Conservation (phyloP, 2,113 vertebrate genomes). For the Opisthocomus hoazin region DNA sequence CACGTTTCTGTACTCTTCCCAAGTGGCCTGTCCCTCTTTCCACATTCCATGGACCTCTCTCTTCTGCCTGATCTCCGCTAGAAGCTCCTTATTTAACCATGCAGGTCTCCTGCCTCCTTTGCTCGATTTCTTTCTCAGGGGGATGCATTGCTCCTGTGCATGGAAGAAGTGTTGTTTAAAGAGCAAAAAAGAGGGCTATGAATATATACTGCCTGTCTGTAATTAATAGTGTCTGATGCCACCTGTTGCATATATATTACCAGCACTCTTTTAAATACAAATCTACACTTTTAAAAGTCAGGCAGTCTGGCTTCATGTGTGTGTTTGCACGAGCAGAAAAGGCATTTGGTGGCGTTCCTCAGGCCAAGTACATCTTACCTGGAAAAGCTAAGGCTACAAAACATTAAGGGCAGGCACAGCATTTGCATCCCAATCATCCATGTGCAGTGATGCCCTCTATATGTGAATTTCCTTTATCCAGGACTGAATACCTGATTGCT, state of each 20-base stretch:
- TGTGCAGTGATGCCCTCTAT: not conserved
- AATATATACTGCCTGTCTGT: not conserved
- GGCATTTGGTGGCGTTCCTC: not conserved
- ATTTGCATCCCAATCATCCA: not conserved
- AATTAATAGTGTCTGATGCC: not conserved
- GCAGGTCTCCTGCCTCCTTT: too few species aligned
- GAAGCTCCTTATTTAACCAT: too few species aligned
- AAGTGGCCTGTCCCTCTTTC: too few species aligned
- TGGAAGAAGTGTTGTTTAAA: too few species aligned
- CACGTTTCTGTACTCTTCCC: too few species aligned
- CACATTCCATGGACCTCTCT: too few species aligned
- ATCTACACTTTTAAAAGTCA: not conserved
- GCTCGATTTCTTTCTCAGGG: too few species aligned
- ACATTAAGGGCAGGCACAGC: not conserved
- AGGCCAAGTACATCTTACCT: not conserved
- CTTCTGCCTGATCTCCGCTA: too few species aligned
- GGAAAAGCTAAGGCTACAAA: not conserved
- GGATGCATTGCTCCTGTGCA: too few species aligned
- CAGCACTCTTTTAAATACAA: not conserved
- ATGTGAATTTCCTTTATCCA: not conserved
- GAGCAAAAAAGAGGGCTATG: too few species aligned
- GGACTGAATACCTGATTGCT: not conserved
- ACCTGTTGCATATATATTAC: not conserved
- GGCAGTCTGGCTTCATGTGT: not conserved
- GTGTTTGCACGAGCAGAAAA: not conserved